Evolutionary conservation across 2,888 invertebrate species (phyloP).

Genomic region (Protodeltote pygarga): DNA sequence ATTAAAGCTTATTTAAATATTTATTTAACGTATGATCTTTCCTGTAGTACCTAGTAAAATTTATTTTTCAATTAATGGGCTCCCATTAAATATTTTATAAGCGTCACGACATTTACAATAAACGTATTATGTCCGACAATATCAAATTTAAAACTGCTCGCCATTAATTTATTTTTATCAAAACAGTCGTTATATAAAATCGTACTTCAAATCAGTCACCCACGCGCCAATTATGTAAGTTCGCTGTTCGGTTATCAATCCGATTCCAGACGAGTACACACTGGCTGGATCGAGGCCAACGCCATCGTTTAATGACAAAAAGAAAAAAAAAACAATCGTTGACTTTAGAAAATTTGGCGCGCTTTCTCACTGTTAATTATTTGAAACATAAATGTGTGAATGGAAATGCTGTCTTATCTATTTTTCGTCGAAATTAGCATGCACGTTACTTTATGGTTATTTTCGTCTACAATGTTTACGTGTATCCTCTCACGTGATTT

Average conservation of each 20-base stretch:
- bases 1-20: too few relatives aligned
- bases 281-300: constrained; percentile 44
- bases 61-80: too few relatives aligned
- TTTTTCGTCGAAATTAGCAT: constrained; percentile 30
- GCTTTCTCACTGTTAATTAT: constrained; percentile 27
- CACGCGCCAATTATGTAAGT: constrained; percentile 39
- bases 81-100: too few relatives aligned
- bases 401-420: constrained; percentile 40
- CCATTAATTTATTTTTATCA: constrained; percentile 20
- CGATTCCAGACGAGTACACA: constrained; percentile 24
- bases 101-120: too few relatives aligned
- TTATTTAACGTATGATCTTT: too few relatives aligned
- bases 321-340: constrained; percentile 15
- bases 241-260: constrained; percentile 32
- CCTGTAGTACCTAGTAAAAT: too few relatives aligned
- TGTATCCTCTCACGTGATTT: constrained; percentile 70
- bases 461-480: constrained; percentile 64
- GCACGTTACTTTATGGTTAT: constrained; percentile 40
- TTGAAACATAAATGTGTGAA: constrained; percentile 46
- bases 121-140: too few relatives aligned
- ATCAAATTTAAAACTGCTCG: neutral
- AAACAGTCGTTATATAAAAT: constrained; percentile 27
- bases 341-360: constrained; percentile 28
- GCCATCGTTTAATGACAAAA: constrained; percentile 15
- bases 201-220: constrained; percentile 28